phyloP scores from a whole-genome alignment of 2,888 invertebrate species.

The Caenorhabditis doughertyi region DNA sequence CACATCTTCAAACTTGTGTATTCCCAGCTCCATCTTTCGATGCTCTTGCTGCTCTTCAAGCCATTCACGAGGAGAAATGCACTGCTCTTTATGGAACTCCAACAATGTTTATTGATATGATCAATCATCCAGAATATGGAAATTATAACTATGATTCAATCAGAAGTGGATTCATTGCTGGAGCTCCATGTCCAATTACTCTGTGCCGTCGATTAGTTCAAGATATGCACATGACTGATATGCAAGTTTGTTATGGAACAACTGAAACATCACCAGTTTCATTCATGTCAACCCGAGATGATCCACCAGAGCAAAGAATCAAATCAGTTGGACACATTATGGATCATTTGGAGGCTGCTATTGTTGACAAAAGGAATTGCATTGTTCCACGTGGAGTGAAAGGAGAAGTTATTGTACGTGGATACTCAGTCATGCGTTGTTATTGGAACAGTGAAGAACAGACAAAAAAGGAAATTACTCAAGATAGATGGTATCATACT shows the following conservation, averaged over 20 bases:
- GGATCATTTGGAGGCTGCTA: constrained; percentile 85
- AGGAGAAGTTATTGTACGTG: constrained; percentile 83
- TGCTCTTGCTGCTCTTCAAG: constrained; percentile 86
- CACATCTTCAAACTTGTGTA: constrained; percentile 84
- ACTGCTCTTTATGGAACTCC: constrained; percentile 85
- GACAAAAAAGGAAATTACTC: constrained; percentile 87
- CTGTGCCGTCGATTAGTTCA: constrained; percentile 84
- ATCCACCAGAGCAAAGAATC: constrained; percentile 84
- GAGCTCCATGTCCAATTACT: constrained; percentile 87
- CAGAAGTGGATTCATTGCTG: constrained; percentile 87
- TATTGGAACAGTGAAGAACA: constrained; percentile 91
- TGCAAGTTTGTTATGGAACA: constrained; percentile 85
- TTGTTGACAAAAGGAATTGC: constrained; percentile 77
- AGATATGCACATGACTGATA: constrained; percentile 83
- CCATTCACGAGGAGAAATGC: constrained; percentile 87
- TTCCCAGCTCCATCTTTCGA: constrained; percentile 85
- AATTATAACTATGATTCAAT: constrained; percentile 82
- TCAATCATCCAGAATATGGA: constrained; percentile 83
- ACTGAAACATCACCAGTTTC: constrained; percentile 86
- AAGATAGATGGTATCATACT: constrained; percentile 90
- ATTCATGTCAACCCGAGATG: constrained; percentile 85
- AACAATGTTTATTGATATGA: constrained; percentile 85
- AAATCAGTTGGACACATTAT: constrained; percentile 85
- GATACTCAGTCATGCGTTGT: constrained; percentile 88
- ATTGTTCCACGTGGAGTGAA: constrained; percentile 78